phyloP scores from a whole-genome alignment of 92 coral and sea anemone species.

The Actinernus sp. region DNA sequence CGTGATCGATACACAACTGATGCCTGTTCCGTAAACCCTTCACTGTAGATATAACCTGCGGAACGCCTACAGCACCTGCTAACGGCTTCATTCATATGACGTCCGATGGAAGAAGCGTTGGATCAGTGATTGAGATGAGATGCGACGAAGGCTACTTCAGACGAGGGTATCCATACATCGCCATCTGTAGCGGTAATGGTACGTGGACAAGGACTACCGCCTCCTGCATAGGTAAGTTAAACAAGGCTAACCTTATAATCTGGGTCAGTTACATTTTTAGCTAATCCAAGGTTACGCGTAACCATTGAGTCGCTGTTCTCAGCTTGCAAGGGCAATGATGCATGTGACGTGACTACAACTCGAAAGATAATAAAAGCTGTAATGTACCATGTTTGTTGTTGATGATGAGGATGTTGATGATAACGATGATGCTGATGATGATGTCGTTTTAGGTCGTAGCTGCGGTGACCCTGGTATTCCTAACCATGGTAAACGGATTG shows the following conservation, averaged over 20 bases:
- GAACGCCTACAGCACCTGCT: constrained; percentile 29
- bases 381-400: too few relatives aligned
- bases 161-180: constrained; percentile 16
- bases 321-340: too few relatives aligned
- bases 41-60: constrained; percentile 10
- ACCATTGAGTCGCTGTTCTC: too few relatives aligned
- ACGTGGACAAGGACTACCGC: constrained; percentile 35
- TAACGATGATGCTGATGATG: too few relatives aligned
- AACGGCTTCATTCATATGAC: constrained; percentile 38
- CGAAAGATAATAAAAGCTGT: too few relatives aligned
- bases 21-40: too few relatives aligned
- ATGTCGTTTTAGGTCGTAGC: constrained; percentile 47
- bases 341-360: neutral
- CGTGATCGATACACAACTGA: too few relatives aligned
- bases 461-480: constrained; percentile 82
- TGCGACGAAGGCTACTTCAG: constrained; percentile 64
- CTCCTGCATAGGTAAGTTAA: too few relatives aligned
- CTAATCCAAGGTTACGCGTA: too few relatives aligned
- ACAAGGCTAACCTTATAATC: too few relatives aligned
- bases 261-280: too few relatives aligned
- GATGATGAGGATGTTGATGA: too few relatives aligned
- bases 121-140: constrained; percentile 35
- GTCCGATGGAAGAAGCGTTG: constrained; percentile 26
- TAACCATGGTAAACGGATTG: constrained; percentile 48
- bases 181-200: constrained; percentile 41